Conservation (phyloP, 2,797 vertebrate species). For the Glyptemys insculpta region DNA sequence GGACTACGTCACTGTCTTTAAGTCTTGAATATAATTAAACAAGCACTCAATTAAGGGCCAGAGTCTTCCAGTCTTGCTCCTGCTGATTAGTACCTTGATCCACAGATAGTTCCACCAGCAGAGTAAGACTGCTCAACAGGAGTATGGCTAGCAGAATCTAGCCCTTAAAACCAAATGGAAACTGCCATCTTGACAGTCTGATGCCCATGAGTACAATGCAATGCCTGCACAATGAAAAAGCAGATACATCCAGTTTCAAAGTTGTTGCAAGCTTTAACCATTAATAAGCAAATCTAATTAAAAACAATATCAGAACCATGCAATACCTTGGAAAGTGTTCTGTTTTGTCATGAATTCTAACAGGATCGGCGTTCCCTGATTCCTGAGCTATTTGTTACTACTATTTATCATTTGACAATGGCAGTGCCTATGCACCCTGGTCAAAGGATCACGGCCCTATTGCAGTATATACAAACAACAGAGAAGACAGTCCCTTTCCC, state of each 20-base stretch:
- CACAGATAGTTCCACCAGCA: background rate
- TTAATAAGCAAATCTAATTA: background rate
- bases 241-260: background rate
- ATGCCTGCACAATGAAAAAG: fast-evolving
- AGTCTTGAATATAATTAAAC: background rate
- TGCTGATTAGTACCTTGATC: background rate
- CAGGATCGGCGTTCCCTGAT: background rate
- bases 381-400: background rate
- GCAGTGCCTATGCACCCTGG: background rate
- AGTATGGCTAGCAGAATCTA: conserved; percentile 26
- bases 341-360: background rate
- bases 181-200: background rate
- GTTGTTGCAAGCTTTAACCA: background rate
- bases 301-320: background rate
- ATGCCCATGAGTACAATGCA: background rate
- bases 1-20: background rate
- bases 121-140: background rate
- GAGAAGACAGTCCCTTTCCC: background rate
- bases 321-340: background rate
- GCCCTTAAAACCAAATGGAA: conserved; percentile 3
- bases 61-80: background rate
- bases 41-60: background rate
- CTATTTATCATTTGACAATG: background rate
- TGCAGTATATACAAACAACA: background rate
- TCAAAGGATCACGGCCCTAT: background rate